Base-by-base conservation (phyloP, 2,113 vertebrate genomes). In the Motacilla alba region DNA sequence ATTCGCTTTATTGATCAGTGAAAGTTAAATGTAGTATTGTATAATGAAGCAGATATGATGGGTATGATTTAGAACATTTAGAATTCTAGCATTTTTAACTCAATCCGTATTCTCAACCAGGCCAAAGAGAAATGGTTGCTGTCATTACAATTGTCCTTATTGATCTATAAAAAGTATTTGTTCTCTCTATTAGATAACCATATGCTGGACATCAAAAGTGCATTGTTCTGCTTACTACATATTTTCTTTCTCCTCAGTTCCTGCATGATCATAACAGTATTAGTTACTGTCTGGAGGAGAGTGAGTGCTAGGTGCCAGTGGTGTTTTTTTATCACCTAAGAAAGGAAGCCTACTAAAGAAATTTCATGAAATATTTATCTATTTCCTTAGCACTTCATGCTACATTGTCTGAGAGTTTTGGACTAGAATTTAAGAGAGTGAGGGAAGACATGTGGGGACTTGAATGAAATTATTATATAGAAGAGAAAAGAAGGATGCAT, bases 21-120 rank as follows among this genome's bases (percentile, higher is more conserved):
- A 80, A 90, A 85, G 10, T 74, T 76, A 93, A 73, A 81, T 92
- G 60, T 90, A 84, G 41, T 92, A 56, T 59, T 93, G 62, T 75
- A 47, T 64, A 88, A 64, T 20, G 77, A 93, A 83, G 20, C 47
- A 56, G 37, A 33, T 69, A 50, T 37, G 35, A 76, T 60, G 44
- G 86, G 8, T 63, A 81, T 95, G 18, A 56, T 72, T 59, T 81
- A 77, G 35, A 87, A 68, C 52, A 79, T 83, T 59, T 47, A 68
- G 62, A 67, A 87, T 89, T 89, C 35, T 74, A 28, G 35, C 47
- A 72, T 85, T 91, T 93, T 91, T 5, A 63, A 53, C 28, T 92
- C 3, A 0, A 60, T 95, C 53, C 8, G 7, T 85, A 67, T 15
- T 64, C n/a, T 72, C 63, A 85, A 74, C 33, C n/a, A 76, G 27